Conservation (phyloP, 2,113 vertebrate species). For the Bungarus multicinctus region DNA sequence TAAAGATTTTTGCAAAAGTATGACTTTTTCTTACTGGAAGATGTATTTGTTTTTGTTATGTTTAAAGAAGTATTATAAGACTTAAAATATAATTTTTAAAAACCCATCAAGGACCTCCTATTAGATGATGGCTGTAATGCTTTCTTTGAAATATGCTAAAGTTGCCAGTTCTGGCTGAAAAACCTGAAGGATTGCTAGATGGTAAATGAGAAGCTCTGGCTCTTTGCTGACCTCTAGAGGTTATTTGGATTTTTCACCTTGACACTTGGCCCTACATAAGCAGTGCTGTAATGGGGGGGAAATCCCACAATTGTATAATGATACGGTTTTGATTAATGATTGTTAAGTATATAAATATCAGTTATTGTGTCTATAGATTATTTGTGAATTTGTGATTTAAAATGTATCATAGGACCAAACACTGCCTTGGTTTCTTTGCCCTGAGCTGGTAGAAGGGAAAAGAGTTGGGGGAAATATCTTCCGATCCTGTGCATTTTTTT, state of each 20-base stretch:
- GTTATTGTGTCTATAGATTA: background rate
- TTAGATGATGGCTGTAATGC: background rate
- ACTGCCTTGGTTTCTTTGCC: background rate
- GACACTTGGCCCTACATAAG: background rate
- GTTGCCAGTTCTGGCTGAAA: background rate
- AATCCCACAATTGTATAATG: no score
- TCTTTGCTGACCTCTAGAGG: background rate
- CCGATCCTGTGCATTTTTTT: background rate
- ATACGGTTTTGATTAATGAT: no score
- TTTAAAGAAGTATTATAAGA: background rate
- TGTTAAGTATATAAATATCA: no score
- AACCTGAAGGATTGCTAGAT: background rate
- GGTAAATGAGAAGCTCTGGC: background rate
- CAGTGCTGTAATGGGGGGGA: background rate
- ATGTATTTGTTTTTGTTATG: background rate
- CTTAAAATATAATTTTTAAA: background rate
- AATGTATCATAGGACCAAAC: background rate
- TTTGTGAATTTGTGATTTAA: background rate
- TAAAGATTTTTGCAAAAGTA: background rate
- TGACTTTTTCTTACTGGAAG: background rate
- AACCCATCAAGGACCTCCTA: background rate
- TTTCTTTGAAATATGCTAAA: background rate
- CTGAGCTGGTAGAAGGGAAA: background rate
- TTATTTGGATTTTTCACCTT: background rate
- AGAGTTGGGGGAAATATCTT: background rate